Evolutionary conservation across 2,797 vertebrate genomes (phyloP).

Genomic region (Valencia hispanica): DNA sequence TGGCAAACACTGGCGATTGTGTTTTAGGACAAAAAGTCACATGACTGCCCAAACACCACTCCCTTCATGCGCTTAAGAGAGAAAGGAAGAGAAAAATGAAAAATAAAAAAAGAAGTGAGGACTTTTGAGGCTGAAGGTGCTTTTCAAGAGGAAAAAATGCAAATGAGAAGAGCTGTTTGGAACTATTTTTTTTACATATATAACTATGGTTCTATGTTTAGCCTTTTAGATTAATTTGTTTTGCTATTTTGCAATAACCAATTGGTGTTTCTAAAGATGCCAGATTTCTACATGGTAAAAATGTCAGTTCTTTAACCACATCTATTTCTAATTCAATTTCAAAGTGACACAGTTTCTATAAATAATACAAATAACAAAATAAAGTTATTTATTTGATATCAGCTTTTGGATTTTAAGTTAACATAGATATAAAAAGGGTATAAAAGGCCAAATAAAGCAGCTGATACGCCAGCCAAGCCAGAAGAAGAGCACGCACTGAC

Average conservation of each 20-base stretch:
- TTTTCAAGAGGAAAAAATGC: slow-evolving; percentile 5
- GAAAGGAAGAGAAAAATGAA: slow-evolving; percentile 17
- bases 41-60: slow-evolving; percentile 78
- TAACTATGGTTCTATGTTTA: too few species aligned
- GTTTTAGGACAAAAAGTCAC: slow-evolving; percentile 81
- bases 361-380: neutral
- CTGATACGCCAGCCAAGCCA: too few species aligned
- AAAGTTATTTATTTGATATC: too few species aligned
- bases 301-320: neutral
- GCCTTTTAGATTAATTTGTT: neutral
- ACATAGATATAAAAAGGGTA: too few species aligned
- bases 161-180: too few species aligned
- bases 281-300: neutral
- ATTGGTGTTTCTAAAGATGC: neutral
- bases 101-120: slow-evolving; percentile 19
- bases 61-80: slow-evolving; percentile 44
- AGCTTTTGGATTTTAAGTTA: too few species aligned
- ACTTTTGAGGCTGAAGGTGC: slow-evolving; percentile 16
- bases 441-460: too few species aligned
- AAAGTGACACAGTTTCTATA: neutral
- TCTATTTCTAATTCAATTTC: neutral
- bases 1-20: slow-evolving; percentile 82
- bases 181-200: neutral
- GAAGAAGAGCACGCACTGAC: too few species aligned
- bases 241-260: neutral